Evolutionary conservation across 2,113 vertebrate genomes (phyloP).

Genomic region (Nycticebus coucang): DNA sequence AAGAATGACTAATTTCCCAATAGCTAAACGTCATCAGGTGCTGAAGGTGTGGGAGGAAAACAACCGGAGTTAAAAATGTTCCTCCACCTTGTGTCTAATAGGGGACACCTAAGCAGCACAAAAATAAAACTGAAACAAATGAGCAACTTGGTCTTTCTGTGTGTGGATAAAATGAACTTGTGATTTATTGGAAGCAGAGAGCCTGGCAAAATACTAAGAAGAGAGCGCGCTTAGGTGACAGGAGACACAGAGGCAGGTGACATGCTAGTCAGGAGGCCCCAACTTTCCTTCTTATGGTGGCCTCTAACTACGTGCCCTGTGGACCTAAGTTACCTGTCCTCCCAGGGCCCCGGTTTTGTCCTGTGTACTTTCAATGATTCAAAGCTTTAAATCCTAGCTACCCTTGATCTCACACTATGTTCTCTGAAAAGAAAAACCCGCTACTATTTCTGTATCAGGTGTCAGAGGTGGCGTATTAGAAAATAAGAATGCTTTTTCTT

Average conservation of each 20-base stretch:
- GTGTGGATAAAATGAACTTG: not conserved
- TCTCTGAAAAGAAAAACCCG: not conserved
- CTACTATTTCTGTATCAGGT: not conserved
- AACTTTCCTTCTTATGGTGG: rapidly evolving
- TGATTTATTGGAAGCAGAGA: not conserved
- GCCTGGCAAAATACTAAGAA: not conserved
- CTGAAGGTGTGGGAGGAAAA: slow-evolving; percentile 28
- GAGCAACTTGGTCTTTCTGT: not conserved
- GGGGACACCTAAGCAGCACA: not conserved
- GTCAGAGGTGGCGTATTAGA: not conserved
- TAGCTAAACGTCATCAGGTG: slow-evolving; percentile 5
- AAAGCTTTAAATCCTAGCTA: not conserved
- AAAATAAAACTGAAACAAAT: slow-evolving; percentile 39
- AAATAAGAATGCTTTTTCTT: not conserved
- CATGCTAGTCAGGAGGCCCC: not conserved
- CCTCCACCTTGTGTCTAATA: not conserved
- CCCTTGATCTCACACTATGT: not conserved
- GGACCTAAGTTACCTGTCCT: not conserved
- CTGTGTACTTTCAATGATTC: not conserved
- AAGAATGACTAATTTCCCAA: slow-evolving; percentile 48
- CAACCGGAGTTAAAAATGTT: slow-evolving; percentile 35
- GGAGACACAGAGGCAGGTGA: not conserved
- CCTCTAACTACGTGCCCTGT: not conserved
- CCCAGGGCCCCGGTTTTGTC: not conserved
- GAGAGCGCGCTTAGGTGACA: not conserved